Evolutionary conservation across 2,113 vertebrate genomes (phyloP), one percentile per base, ranked within the genome.

Genomic region (Campylomormyrus numenius): DNA sequence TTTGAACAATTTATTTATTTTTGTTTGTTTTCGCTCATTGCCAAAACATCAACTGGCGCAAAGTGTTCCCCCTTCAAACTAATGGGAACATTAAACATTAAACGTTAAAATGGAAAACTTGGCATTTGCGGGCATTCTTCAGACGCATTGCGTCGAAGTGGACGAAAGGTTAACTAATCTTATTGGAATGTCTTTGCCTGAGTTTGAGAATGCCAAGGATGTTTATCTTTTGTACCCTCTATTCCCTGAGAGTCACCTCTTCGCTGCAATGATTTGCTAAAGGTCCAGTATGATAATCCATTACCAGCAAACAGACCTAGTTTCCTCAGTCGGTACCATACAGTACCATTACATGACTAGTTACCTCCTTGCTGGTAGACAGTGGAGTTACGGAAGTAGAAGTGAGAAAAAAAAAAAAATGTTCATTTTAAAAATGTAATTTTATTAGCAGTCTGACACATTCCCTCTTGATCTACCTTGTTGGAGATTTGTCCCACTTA

Each of bases 131-230:
- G 74, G 5, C 31, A 80, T 80, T 80, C 17, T 80, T 80, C 35
- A 35, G 35, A 80, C 5, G 17, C 15, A 42, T 42, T 42, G 15
- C 74, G 27, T 80, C 4, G 74, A 42, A 42, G 74, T 42, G 74
- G 74, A 42, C 13, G 74, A 80, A 80, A 80, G 74, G 74, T 80
- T 80, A 80, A 80, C 15, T 80, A 42, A 80, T 42, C 74, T 80
- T 80, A 80, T 42, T 80, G 35, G 45, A 85, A 85, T 85, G 35
- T 48, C 39, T 85, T 48, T 85, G 83, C 83, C 45, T 24, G 39
- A 8, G 83, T 85, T 80, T 80, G 74, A 80, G 74, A 77, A 80
- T 80, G 74, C 74, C 74, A 80, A 42, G 74, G 74, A 42, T 80
- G 74, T 80, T 80, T 42, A 42, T 77, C 31, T 42, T 39, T 42